A percentile compares a stretch with the other conserved stretches of the same genome.
These are phyloP conservation scores for Tenthredo scrophulariae DNA, from an alignment of 2,888 invertebrate species.

Conservation along the genomic window DNA sequence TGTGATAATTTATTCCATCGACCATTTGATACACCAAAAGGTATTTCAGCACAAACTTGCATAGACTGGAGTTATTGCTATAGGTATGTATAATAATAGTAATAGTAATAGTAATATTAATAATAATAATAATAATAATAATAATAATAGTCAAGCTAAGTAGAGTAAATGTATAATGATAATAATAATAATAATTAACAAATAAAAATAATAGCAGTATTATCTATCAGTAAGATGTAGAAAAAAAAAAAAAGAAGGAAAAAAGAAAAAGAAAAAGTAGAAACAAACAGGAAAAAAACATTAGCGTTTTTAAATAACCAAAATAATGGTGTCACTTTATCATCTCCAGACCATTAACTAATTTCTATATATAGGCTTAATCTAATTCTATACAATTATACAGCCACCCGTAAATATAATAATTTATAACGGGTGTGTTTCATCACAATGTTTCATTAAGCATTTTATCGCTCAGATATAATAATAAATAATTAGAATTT, in stretches of 20 bases:
- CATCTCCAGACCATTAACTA: slow-evolving; percentile 76
- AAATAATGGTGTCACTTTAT: slow-evolving; percentile 54
- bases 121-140: slow-evolving; percentile 33
- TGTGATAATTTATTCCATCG: slow-evolving; percentile 53
- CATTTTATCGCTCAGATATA: slow-evolving; percentile 63
- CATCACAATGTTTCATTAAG: slow-evolving; percentile 64
- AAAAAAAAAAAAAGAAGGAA: slow-evolving; percentile 51
- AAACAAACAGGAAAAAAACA: slow-evolving; percentile 53
- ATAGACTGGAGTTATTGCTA: slow-evolving; percentile 55
- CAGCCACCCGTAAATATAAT: slow-evolving; percentile 54
- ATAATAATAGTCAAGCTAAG: slow-evolving; percentile 24
- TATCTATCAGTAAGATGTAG: slow-evolving; percentile 20
- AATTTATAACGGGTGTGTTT: slow-evolving; percentile 40
- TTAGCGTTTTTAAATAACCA: slow-evolving; percentile 5
- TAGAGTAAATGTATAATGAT: slow-evolving; percentile 25
- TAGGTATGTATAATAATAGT: slow-evolving; percentile 4
- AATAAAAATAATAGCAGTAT: slow-evolving; percentile 25
- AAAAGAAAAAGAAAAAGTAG: slow-evolving; percentile 46
- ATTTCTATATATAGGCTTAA: slow-evolving; percentile 70
- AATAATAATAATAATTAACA: slow-evolving; percentile 9
- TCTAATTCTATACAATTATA: slow-evolving; percentile 76
- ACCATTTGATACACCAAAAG: slow-evolving; percentile 55
- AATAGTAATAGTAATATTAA: neutral
- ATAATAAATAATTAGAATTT: slow-evolving; percentile 63
- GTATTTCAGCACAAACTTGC: slow-evolving; percentile 53